Evolutionary conservation across 1,140 invertebrate genomes (phyloP).

Genomic region (Zelostemma sp.): DNA sequence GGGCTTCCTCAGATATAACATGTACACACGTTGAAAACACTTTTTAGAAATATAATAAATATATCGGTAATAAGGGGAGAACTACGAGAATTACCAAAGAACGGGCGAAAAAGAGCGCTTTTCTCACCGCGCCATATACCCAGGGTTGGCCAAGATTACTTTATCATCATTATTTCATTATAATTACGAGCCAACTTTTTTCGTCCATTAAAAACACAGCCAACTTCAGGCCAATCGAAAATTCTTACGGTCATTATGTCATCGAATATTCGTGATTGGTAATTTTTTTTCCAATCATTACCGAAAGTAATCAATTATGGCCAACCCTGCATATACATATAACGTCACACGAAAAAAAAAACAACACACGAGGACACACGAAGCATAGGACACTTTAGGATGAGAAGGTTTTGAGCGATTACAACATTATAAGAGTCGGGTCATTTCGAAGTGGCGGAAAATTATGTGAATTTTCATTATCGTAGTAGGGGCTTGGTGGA

Average conservation of each 20-base stretch:
- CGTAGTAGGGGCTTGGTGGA: too few relatives aligned
- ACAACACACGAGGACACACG: slow-evolving; percentile 11
- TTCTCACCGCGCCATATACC: slow-evolving; percentile 6
- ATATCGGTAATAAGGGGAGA: slow-evolving; percentile 33
- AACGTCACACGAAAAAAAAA: slow-evolving; percentile 24
- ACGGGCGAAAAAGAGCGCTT: slow-evolving; percentile 2
- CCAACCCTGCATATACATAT: too few relatives aligned
- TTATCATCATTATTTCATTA: too few relatives aligned
- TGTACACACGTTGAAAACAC: slow-evolving; percentile 49
- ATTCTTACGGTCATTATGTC: too few relatives aligned
- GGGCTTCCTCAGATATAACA: slow-evolving; percentile 51
- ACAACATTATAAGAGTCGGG: too few relatives aligned
- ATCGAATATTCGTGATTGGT: too few relatives aligned
- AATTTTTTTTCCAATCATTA: too few relatives aligned
- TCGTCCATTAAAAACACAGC: too few relatives aligned
- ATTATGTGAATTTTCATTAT: background rate
- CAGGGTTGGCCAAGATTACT: too few relatives aligned
- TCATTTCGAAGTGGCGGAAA: background rate
- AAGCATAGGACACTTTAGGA: slow-evolving; percentile 5
- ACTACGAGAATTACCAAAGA: slow-evolving; percentile 14
- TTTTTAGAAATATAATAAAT: slow-evolving; percentile 48
- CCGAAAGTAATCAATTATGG: too few relatives aligned
- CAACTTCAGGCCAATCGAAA: too few relatives aligned
- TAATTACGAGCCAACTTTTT: too few relatives aligned
- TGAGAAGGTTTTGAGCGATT: slow-evolving; percentile 1